Evolutionary conservation across 2,113 vertebrate genomes (phyloP).

Genomic region (Paradoxurus hermaphroditus): DNA sequence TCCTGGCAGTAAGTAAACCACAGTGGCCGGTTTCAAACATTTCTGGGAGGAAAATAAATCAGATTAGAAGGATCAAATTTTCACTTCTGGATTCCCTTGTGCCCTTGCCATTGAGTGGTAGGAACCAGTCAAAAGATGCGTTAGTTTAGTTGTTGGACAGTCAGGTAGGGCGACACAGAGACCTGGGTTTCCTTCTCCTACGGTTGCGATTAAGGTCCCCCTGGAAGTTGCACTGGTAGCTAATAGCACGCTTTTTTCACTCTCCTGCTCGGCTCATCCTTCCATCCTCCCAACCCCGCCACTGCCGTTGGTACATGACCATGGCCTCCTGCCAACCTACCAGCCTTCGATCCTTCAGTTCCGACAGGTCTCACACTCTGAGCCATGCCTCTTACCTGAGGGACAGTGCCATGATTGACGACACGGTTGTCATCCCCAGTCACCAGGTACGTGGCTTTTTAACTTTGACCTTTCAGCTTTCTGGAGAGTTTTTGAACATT

Average conservation of each 20-base stretch:
- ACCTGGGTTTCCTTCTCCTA: neutral
- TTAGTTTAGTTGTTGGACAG: neutral
- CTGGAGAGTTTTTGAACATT: neutral
- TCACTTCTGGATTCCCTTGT: constrained; percentile 60
- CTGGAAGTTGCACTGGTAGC: constrained; percentile 85
- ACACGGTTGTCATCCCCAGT: constrained; percentile 87
- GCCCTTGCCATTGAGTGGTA: neutral
- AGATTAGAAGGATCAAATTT: constrained; percentile 38
- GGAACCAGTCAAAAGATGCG: constrained; percentile 21
- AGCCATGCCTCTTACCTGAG: constrained; percentile 93
- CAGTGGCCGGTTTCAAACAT: constrained; percentile 36
- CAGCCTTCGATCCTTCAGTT: constrained; percentile 92
- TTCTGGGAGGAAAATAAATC: constrained; percentile 57
- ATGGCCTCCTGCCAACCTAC: constrained; percentile 82
- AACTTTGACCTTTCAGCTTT: rapidly evolving
- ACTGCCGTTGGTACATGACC: constrained; percentile 79
- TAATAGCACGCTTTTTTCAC: constrained; percentile 85
- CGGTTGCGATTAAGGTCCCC: constrained; percentile 55
- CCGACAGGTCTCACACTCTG: constrained; percentile 95
- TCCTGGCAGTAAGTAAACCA: neutral
- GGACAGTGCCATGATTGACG: constrained; percentile 91
- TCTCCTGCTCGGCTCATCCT: constrained; percentile 80
- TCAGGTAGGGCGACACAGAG: neutral
- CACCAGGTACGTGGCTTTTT: constrained; percentile 87
- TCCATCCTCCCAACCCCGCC: constrained; percentile 78